Evolutionary conservation across 2,888 invertebrate species (phyloP).

Genomic region (Theretra japonica): DNA sequence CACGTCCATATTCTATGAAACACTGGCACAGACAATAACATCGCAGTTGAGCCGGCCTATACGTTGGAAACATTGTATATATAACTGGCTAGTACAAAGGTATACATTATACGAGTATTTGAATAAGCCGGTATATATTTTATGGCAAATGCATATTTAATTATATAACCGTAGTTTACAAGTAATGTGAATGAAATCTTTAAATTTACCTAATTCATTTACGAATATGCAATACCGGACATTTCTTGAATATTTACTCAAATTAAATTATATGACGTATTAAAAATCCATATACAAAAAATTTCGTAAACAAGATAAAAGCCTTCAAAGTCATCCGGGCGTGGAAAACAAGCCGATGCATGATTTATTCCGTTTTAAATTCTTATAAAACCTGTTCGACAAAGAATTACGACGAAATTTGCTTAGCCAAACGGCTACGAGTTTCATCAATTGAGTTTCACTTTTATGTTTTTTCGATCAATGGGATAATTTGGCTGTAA

Average conservation of each 20-base stretch:
- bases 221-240: no score
- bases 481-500: background rate
- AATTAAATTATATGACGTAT: background rate
- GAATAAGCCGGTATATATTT: no score
- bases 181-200: background rate
- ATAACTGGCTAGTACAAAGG: no score
- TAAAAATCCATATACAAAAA: background rate
- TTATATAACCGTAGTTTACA: background rate
- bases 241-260: background rate
- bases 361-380: constrained; percentile 8
- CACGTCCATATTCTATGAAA: no score
- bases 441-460: background rate
- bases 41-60: no score
- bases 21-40: no score
- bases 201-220: background rate
- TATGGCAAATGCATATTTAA: no score
- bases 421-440: background rate
- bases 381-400: background rate
- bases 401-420: background rate
- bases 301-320: background rate
- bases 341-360: constrained; percentile 10
- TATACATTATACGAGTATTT: no score
- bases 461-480: constrained; percentile 7
- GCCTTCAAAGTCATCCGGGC: background rate
- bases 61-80: no score